A percentile compares a stretch with the other conserved stretches of the same genome.
Evolutionary conservation across 2,888 invertebrate species (phyloP).

Genomic region (Pedicia rivosa): DNA sequence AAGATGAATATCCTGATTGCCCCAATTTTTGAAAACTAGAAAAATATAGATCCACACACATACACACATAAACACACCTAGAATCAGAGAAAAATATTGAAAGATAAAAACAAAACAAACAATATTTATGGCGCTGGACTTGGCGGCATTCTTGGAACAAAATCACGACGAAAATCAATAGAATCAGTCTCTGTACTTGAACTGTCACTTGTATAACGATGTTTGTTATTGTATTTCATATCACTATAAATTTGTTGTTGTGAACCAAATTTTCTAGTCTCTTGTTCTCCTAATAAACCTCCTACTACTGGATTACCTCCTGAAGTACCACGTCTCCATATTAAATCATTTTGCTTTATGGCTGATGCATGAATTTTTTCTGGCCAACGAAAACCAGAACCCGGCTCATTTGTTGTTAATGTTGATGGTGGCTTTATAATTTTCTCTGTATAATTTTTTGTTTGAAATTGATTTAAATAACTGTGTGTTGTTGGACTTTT

Average conservation of each 20-base stretch:
- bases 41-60: no score
- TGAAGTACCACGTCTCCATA: conserved; percentile 19
- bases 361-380: conserved; percentile 31
- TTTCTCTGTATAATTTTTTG: background rate
- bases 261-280: conserved; percentile 2
- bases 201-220: conserved; percentile 22
- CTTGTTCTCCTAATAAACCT: background rate
- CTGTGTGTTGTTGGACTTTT: conserved; percentile 28
- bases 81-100: no score
- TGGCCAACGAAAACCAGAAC: conserved; percentile 29
- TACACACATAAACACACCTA: no score
- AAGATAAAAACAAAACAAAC: no score
- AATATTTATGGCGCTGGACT: conserved; percentile 33
- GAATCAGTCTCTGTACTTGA: conserved; percentile 29
- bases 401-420: conserved; percentile 7
- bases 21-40: no score
- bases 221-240: conserved; percentile 10
- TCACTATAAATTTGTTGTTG: conserved; percentile 4
- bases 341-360: conserved; percentile 28
- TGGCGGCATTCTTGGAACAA: conserved; percentile 28
- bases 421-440: background rate
- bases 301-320: conserved; percentile 1
- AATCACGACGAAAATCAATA: conserved; percentile 27
- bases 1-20: no score
- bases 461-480: conserved; percentile 11